These are phyloP conservation scores for Eolophus roseicapilla DNA, from an alignment of 2,113 vertebrate genomes.

Conservation along the genomic window DNA sequence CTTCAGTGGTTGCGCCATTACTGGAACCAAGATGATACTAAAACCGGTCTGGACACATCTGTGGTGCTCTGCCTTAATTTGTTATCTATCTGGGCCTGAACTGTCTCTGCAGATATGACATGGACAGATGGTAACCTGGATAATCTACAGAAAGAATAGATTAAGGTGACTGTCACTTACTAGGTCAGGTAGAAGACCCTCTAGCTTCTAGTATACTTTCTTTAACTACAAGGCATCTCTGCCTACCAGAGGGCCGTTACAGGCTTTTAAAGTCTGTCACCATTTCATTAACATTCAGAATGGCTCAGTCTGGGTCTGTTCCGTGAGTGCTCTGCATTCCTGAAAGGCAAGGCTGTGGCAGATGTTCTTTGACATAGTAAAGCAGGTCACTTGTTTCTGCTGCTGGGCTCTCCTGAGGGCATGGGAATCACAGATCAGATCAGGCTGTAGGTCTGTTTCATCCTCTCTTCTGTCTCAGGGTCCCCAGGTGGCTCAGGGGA, in stretches of 20 bases:
- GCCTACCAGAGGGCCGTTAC: background rate
- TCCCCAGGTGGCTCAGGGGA: background rate
- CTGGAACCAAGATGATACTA: background rate
- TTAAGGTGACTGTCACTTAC: background rate
- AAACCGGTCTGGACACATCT: background rate
- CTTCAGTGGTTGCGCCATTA: background rate
- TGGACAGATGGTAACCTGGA: background rate
- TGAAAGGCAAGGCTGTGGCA: background rate
- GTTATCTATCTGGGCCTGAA: background rate
- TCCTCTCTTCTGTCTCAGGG: background rate
- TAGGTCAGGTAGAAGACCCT: background rate
- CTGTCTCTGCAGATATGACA: background rate
- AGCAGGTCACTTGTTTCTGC: background rate
- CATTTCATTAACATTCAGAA: background rate
- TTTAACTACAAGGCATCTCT: background rate
- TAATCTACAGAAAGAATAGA: background rate
- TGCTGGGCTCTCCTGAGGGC: background rate
- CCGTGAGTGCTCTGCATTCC: background rate
- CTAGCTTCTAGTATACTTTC: background rate
- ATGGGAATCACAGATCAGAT: background rate
- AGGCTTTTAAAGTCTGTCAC: background rate
- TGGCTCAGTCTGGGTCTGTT: background rate
- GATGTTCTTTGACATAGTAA: background rate
- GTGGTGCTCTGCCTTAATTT: background rate
- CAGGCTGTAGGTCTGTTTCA: background rate